A percentile compares a stretch with the other conserved stretches of the same genome.
Evolutionary conservation across 2,888 invertebrate species (phyloP).

Genomic region (Volucella zonaria): DNA sequence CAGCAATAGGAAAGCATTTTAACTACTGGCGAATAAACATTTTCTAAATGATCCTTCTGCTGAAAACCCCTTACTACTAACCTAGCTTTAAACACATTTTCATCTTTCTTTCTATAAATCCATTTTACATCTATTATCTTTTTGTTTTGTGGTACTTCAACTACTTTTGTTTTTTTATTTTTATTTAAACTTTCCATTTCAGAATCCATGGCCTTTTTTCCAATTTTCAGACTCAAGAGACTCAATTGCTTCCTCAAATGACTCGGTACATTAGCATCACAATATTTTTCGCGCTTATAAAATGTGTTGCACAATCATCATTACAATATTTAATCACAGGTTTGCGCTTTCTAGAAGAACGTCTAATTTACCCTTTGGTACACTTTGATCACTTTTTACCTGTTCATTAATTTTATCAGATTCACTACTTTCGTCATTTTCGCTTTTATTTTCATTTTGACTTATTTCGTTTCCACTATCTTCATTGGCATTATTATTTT

Average conservation of each 20-base stretch:
- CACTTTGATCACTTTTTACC: no score
- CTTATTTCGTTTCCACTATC: background rate
- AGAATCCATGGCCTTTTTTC: conserved; percentile 16
- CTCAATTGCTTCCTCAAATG: conserved; percentile 15
- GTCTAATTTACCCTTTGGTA: no score
- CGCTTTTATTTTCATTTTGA: background rate
- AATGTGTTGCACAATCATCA: conserved; percentile 11
- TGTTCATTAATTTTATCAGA: background rate
- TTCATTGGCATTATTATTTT: background rate
- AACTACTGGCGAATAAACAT: conserved; percentile 68
- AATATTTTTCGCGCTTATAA: background rate
- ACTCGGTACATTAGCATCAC: conserved; percentile 20
- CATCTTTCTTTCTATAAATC: conserved; percentile 76
- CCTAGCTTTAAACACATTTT: conserved; percentile 73
- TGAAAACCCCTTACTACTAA: conserved; percentile 66
- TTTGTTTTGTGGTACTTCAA: conserved; percentile 64
- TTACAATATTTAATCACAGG: conserved; percentile 1
- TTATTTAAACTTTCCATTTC: conserved; percentile 60
- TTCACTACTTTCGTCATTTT: background rate
- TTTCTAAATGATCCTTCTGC: no score
- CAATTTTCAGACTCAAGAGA: conserved; percentile 20
- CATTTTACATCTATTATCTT: conserved; percentile 76
- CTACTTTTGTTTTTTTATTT: conserved; percentile 78
- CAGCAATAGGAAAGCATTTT: conserved; percentile 77
- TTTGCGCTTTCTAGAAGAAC: conserved; percentile 1